A percentile compares a stretch with the other conserved stretches of the same genome.
phyloP scores from a whole-genome alignment of 2,113 vertebrate species.

The Strix uralensis region DNA sequence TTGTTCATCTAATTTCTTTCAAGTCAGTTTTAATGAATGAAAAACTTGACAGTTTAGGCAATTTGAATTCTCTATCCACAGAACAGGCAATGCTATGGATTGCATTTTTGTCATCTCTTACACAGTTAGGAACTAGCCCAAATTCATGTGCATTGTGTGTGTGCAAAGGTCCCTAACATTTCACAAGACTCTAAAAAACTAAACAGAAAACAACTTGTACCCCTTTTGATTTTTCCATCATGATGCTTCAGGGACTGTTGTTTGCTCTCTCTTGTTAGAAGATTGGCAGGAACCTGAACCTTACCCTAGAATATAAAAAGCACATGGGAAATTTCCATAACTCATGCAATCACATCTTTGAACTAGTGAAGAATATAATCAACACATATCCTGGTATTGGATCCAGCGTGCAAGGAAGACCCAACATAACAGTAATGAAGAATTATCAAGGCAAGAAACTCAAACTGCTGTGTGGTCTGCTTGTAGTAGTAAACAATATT shows the following conservation, averaged over 20 bases:
- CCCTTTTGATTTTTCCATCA: not conserved
- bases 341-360: not conserved
- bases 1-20: not conserved
- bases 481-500: not conserved
- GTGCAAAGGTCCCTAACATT: not conserved
- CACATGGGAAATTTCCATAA: not conserved
- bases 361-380: not conserved
- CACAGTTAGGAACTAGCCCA: not conserved
- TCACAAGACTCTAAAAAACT: not conserved
- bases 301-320: not conserved
- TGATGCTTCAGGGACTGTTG: not conserved
- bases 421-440: not conserved
- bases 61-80: not conserved
- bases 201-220: not conserved
- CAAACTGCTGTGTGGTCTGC: not conserved
- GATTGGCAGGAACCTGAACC: not conserved
- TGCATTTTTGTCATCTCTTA: not conserved
- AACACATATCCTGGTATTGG: not conserved
- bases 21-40: not conserved
- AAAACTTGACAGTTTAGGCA: not conserved
- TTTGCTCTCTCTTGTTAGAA: not conserved
- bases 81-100: not conserved
- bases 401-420: not conserved
- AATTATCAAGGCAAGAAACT: not conserved
- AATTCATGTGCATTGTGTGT: not conserved